Conservation (phyloP, 2,113 vertebrate species). For the Athene noctua region DNA sequence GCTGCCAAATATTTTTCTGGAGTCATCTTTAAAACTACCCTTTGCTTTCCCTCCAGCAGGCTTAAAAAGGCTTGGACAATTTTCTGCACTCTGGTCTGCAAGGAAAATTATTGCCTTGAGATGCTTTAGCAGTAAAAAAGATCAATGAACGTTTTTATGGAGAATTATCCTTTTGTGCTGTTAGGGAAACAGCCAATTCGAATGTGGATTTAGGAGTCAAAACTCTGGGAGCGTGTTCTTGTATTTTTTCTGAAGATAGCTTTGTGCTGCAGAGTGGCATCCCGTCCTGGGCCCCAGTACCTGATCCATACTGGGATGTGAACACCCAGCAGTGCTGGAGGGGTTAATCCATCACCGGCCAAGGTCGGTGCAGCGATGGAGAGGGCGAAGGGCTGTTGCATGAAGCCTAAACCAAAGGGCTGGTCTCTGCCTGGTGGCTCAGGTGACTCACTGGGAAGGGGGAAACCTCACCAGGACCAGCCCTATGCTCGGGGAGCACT, state of each 20-base stretch:
- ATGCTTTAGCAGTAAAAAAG: not conserved
- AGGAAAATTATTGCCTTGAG: not conserved
- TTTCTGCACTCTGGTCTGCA: not conserved
- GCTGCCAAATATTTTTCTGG: slow-evolving; percentile 29
- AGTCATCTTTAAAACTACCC: not conserved
- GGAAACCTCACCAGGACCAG: not conserved
- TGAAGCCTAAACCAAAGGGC: not conserved
- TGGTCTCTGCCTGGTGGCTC: not conserved
- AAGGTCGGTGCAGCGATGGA: rapidly evolving
- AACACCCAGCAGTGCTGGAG: not conserved
- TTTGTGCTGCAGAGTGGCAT: rapidly evolving
- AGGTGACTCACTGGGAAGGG: not conserved
- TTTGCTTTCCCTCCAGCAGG: not conserved
- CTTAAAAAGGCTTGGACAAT: not conserved
- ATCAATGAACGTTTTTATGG: not conserved
- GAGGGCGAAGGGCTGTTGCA: not conserved
- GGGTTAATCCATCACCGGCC: not conserved
- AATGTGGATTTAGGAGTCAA: not conserved
- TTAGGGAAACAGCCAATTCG: not conserved
- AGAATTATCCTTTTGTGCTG: not conserved
- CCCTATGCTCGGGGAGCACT: rapidly evolving
- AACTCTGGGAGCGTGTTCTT: rapidly evolving
- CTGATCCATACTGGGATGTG: rapidly evolving
- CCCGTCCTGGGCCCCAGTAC: not conserved
- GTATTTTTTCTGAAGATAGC: not conserved